Evolutionary conservation across 1,140 invertebrate species (phyloP).

Genomic region (Vollenhovia emeryi): DNA sequence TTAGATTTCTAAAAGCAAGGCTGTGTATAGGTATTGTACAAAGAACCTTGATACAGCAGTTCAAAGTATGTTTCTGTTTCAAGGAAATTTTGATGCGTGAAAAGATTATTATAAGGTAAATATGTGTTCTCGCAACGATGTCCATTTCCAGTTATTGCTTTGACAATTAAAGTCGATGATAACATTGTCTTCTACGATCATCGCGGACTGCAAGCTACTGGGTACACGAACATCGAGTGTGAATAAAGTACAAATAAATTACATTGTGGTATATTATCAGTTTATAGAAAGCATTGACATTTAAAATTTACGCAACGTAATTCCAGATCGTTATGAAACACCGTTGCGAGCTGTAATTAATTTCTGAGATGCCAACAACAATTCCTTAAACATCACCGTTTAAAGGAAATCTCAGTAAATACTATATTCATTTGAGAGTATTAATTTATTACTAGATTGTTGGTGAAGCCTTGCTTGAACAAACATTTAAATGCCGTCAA

Average conservation of each 20-base stretch:
- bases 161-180: constrained; percentile 1
- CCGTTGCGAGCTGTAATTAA: neutral
- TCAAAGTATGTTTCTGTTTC: constrained; percentile 5
- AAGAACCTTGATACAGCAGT: neutral
- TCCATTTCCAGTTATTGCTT: neutral
- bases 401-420: neutral
- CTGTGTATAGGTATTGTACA: neutral
- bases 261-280: neutral
- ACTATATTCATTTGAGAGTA: neutral
- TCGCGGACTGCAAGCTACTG: neutral
- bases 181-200: neutral
- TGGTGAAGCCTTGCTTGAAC: neutral
- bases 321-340: neutral
- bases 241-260: constrained; percentile 9
- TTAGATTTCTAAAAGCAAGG: neutral
- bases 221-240: neutral
- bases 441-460: neutral
- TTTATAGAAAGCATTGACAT: neutral
- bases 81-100: neutral
- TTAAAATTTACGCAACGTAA: neutral
- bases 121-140: neutral
- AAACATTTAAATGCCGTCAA: neutral
- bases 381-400: neutral
- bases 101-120: neutral
- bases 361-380: neutral